Evolutionary conservation across 2,797 vertebrate species (phyloP), one percentile per base, ranked within the genome.

Genomic region (Anguilla pacifica): DNA sequence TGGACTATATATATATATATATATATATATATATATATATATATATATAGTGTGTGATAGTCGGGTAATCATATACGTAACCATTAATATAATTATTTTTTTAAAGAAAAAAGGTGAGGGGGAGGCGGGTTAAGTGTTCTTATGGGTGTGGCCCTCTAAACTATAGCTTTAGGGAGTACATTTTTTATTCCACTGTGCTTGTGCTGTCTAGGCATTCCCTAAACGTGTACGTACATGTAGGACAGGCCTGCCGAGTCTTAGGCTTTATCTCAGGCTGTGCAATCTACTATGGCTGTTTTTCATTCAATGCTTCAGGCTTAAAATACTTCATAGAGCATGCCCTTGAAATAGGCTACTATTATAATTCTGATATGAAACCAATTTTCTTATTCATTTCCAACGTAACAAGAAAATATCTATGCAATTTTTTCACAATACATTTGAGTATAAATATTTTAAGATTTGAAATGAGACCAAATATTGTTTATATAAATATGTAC

Each of bases 151-250:
- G 35, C 74, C 7, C 11, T 74, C 61, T 67, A 19, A 67, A 83
- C 31, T 17, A n/a, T 35, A 49, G 22, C 64, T 53, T 39, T 84
- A 17, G 28, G 87, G 87, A 61, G 83, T 79, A 64, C 39, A 43
- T 83, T 85, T 31, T 83, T 43, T 13, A 19, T 74, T 46, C 61
- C 72, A 53, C 51, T 49, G 55, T 19, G 82, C 22, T 35, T 85
- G 1, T 57, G 46, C 22, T 87, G 22, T 84, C 59, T 74, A 72
- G 92, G 94, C 88, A 96, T 96, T 94, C 92, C 35, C 86, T 87
- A 0, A 88, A 93, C 95, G 87, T 94, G 96, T 93, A 91, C 87
- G 83, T 88, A 89, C 96, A 91, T 3, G 95, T 55, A 35, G 79
- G 46, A 51, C 6, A 82, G 46, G 79, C 43, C 79, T 51, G 46